Evolutionary conservation across 2,113 vertebrate species (phyloP).

Genomic region (Pseudorectes ferrugineus): DNA sequence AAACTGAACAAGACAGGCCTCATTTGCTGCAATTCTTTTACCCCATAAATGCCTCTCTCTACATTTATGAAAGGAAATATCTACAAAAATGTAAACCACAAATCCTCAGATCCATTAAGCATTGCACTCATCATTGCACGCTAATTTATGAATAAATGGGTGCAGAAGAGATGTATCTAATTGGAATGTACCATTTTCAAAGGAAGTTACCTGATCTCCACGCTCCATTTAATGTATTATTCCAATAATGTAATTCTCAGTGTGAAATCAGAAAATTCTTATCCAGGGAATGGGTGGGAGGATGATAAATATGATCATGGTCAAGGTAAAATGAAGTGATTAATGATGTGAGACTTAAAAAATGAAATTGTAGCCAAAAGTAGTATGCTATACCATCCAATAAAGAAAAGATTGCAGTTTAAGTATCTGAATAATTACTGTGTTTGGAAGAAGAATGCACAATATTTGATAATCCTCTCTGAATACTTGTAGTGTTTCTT

Average conservation of each 20-base stretch:
- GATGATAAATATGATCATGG: neutral
- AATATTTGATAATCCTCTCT: conserved; percentile 27
- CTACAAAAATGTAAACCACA: neutral
- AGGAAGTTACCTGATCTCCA: neutral
- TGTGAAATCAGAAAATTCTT: neutral
- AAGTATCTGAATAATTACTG: conserved; percentile 56
- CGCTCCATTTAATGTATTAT: neutral
- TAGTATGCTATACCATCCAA: neutral
- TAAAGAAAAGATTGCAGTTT: conserved; percentile 48
- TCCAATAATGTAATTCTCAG: neutral
- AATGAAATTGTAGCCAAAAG: neutral
- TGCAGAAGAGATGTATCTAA: neutral
- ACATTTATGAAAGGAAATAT: neutral
- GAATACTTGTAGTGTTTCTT: conserved; percentile 41
- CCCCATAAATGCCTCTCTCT: neutral
- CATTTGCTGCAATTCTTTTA: neutral
- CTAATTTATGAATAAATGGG: neutral
- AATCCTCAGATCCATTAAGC: neutral
- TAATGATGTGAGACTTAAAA: neutral
- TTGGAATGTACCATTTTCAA: neutral
- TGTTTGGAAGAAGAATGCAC: conserved; percentile 29
- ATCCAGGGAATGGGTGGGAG: neutral
- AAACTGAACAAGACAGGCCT: neutral
- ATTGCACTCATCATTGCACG: neutral
- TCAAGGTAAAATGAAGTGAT: neutral